A percentile compares a stretch with the other conserved stretches of the same genome.
phyloP scores from a whole-genome alignment of 2,888 invertebrate genomes.

The Andrena haemorrhoa region DNA sequence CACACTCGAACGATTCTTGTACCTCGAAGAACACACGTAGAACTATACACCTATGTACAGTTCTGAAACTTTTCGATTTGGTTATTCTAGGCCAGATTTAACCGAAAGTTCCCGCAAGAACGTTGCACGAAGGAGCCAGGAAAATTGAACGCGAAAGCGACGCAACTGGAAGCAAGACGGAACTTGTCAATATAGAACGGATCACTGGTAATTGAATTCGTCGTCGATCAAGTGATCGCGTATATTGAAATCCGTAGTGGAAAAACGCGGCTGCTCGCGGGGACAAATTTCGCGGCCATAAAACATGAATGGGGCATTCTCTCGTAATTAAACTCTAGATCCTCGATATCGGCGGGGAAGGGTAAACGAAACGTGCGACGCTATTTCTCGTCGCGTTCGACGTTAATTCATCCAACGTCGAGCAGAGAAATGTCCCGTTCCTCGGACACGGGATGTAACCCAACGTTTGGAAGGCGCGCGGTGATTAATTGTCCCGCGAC shows the following conservation, averaged over 20 bases:
- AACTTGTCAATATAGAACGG: conserved; percentile 27
- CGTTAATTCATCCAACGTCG: neutral
- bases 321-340: conserved; percentile 29
- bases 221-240: conserved; percentile 30
- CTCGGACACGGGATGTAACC: neutral
- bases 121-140: neutral
- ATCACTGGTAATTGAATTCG: conserved; percentile 53
- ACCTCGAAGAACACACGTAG: neutral
- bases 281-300: conserved; percentile 3
- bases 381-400: neutral
- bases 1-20: neutral
- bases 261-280: conserved; percentile 4
- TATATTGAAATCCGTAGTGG: conserved; percentile 27
- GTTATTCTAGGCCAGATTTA: neutral
- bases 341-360: neutral
- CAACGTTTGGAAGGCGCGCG: neutral
- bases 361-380: neutral
- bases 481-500: conserved; percentile 34
- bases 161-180: conserved; percentile 14
- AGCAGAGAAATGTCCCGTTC: neutral
- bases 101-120: neutral
- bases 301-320: neutral
- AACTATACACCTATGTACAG: neutral
- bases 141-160: conserved; percentile 17
- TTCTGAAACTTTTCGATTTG: conserved; percentile 8